Evolutionary conservation across 2,113 vertebrate genomes (phyloP).

Genomic region (Typhlomys cinereus): DNA sequence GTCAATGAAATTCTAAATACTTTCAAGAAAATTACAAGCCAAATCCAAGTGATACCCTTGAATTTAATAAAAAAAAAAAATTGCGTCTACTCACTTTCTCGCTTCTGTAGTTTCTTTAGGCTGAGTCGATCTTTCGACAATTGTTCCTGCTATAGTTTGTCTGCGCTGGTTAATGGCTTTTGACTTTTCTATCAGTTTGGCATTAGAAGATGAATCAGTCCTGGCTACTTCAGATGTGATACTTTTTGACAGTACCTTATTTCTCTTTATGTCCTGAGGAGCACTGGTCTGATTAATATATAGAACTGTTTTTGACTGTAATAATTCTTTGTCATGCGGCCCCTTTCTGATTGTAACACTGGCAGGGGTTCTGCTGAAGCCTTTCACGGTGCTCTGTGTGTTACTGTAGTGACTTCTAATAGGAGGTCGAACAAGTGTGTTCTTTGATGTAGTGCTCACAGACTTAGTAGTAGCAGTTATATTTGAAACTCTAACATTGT

Average conservation of each 20-base stretch:
- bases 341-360: slow-evolving; percentile 57
- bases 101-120: slow-evolving; percentile 85
- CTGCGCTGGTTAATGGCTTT: slow-evolving; percentile 36
- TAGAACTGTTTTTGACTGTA: slow-evolving; percentile 15
- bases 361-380: neutral
- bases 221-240: slow-evolving; percentile 42
- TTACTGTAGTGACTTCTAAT: slow-evolving; percentile 18
- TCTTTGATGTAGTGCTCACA: slow-evolving; percentile 61
- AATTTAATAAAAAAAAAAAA: neutral
- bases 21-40: slow-evolving; percentile 17
- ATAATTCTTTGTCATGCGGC: slow-evolving; percentile 9
- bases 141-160: slow-evolving; percentile 51
- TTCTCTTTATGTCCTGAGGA: slow-evolving; percentile 60
- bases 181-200: slow-evolving; percentile 41
- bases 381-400: slow-evolving; percentile 47
- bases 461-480: slow-evolving; percentile 61
- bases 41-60: neutral
- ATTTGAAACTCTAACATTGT: slow-evolving; percentile 42
- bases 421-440: slow-evolving; percentile 77
- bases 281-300: neutral
- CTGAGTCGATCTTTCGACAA: slow-evolving; percentile 75
- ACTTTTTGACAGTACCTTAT: neutral
- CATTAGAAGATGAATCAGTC: neutral
- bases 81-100: slow-evolving; percentile 85
- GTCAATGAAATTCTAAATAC: neutral